These are phyloP conservation scores for Callimorpha dominula DNA, from an alignment of 2,888 invertebrate genomes.

Conservation along the genomic window DNA sequence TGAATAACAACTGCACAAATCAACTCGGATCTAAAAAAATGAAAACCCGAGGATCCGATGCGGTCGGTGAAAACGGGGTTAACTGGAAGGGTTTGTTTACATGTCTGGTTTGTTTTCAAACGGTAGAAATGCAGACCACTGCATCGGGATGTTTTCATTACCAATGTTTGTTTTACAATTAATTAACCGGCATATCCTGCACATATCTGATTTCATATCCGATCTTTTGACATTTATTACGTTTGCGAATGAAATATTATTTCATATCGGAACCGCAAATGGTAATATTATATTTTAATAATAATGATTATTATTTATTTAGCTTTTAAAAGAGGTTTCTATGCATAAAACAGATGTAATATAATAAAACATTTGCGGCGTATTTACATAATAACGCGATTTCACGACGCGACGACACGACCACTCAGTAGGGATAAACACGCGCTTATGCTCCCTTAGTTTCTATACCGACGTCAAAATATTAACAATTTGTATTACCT, in stretches of 20 bases:
- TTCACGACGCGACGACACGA: no score
- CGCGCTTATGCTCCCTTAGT: no score
- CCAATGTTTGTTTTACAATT: conserved; percentile 61
- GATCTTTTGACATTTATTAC: conserved; percentile 35
- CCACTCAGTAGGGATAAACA: no score
- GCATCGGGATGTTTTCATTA: conserved; percentile 66
- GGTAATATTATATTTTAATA: background rate
- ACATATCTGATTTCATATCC: conserved; percentile 33
- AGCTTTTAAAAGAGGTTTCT: background rate
- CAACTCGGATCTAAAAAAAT: conserved; percentile 68
- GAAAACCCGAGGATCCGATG: conserved; percentile 60
- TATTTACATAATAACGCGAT: no score
- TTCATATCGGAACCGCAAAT: conserved; percentile 2
- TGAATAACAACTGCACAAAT: conserved; percentile 68
- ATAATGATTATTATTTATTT: background rate
- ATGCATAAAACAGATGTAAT: background rate
- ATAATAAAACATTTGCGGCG: background rate
- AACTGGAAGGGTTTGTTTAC: conserved; percentile 75
- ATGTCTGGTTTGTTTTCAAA: conserved; percentile 65
- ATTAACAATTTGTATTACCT: no score
- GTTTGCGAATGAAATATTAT: conserved; percentile 30
- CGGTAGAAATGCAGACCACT: conserved; percentile 54
- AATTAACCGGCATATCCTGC: conserved; percentile 46
- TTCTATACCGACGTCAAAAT: no score
- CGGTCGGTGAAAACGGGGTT: conserved; percentile 69